Evolutionary conservation across 2,797 vertebrate genomes (phyloP), one percentile per base, ranked within the genome.

Genomic region (Cygnus olor): DNA sequence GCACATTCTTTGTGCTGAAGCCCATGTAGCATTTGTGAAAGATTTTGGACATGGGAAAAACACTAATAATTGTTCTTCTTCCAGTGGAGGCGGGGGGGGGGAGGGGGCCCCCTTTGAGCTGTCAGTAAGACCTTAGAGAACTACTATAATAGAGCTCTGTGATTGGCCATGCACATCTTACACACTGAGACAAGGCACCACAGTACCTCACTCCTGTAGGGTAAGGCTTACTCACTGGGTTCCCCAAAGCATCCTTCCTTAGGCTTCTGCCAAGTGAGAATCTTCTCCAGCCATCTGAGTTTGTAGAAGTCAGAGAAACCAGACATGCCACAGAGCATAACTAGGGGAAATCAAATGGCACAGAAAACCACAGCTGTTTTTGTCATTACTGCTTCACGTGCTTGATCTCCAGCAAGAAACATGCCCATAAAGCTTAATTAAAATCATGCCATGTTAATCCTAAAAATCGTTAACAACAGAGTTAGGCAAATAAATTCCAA

Each of bases 231-330:
- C 98, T 98, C 85, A 98, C 99, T 94, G 60, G 98, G 97, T 91
- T 97, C 98, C 73, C 98, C 98, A 21, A 99, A 99, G 95, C 98
- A 99, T 45, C 98, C 98, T 34, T 97, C 95, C 22, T 93, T 94
- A 6, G 95, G 96, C 13, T 98, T 98, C 97, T 99, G 99, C 98
- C 98, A 98, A 40, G 88, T 60, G 68, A 99, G 96, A 89, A 99
- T 98, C 86, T 98, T 96, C 91, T 98, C 97, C 95, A 99, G 98
- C 99, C 99, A 99, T 1, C 83, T 96, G 14, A 96, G 85, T 96
- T 98, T 98, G 98, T 98, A 99, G 97, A 99, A 99, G 95, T 99
- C 98, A 0, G 98, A 98, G 97, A 98, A 99, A 66, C 99, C 98
- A 8, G 96, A 93, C 94, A 98, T 74, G 54, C 99, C 99, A 58